Conservation (phyloP, 2,797 vertebrate species). For the Chloroceryle inda region DNA sequence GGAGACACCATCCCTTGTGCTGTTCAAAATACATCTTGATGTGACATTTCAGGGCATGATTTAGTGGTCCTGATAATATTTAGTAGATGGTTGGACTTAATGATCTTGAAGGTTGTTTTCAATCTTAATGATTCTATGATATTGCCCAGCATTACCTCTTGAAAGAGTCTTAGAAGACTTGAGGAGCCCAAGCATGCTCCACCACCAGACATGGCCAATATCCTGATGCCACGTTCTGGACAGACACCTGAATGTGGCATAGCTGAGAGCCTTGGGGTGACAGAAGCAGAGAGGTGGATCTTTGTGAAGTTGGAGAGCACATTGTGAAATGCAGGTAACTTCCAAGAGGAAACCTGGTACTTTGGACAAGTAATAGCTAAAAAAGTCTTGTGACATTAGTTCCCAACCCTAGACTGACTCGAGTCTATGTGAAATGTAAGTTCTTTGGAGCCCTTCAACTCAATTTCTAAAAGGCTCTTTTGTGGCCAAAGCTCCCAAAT, state of each 20-base stretch:
- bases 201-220: neutral
- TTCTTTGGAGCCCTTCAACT: neutral
- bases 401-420: neutral
- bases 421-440: neutral
- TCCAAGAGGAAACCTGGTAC: neutral
- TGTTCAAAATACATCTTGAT: too few relatives aligned
- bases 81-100: too few relatives aligned
- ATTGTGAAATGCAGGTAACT: neutral
- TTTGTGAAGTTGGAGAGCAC: neutral
- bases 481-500: neutral
- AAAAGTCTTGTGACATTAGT: neutral
- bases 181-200: neutral
- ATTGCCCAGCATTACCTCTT: neutral
- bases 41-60: too few relatives aligned
- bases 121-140: too few relatives aligned
- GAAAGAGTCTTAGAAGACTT: neutral
- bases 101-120: too few relatives aligned
- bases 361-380: neutral
- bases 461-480: neutral
- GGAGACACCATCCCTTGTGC: too few relatives aligned
- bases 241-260: fast-evolving
- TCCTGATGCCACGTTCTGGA: neutral
- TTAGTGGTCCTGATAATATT: too few relatives aligned
- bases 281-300: neutral
- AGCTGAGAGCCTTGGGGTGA: fast-evolving